Evolutionary conservation across 2,113 vertebrate species (phyloP).

Genomic region (Phylloscopus whistleri): DNA sequence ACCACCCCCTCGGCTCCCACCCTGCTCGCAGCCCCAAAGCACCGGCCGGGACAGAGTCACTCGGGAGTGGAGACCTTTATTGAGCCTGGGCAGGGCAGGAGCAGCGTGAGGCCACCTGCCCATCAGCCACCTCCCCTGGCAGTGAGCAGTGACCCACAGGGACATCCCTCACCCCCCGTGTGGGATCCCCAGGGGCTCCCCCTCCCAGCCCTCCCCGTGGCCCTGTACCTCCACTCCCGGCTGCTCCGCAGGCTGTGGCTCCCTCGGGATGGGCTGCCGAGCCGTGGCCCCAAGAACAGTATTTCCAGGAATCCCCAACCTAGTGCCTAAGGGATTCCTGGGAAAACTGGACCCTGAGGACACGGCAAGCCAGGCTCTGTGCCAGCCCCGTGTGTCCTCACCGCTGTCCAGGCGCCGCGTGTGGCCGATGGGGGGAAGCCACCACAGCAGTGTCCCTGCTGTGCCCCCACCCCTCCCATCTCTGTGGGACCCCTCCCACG

Average conservation of each 20-base stretch:
- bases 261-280: conserved; percentile 10
- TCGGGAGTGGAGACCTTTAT: not conserved
- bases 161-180: fast-evolving
- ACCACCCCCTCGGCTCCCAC: not conserved
- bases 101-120: not conserved
- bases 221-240: not conserved
- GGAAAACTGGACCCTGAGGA: conserved; percentile 99
- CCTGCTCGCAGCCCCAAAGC: not conserved
- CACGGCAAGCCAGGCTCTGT: conserved; percentile 65
- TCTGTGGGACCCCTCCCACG: not conserved
- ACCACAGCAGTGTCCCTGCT: not conserved
- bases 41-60: not conserved
- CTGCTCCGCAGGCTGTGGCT: not conserved
- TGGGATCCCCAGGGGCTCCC: not conserved
- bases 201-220: fast-evolving
- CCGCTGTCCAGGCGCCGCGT: fast-evolving
- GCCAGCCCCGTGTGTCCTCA: not conserved
- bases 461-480: not conserved
- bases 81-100: not conserved
- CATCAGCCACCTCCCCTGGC: not conserved
- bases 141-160: fast-evolving
- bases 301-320: conserved; percentile 99
- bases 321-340: conserved; percentile 98
- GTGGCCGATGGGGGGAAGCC: not conserved
- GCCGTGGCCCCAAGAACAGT: conserved; percentile 99